These are phyloP conservation scores for Drosophila ironensis DNA, from an alignment of 1,140 invertebrate species.

Conservation along the genomic window DNA sequence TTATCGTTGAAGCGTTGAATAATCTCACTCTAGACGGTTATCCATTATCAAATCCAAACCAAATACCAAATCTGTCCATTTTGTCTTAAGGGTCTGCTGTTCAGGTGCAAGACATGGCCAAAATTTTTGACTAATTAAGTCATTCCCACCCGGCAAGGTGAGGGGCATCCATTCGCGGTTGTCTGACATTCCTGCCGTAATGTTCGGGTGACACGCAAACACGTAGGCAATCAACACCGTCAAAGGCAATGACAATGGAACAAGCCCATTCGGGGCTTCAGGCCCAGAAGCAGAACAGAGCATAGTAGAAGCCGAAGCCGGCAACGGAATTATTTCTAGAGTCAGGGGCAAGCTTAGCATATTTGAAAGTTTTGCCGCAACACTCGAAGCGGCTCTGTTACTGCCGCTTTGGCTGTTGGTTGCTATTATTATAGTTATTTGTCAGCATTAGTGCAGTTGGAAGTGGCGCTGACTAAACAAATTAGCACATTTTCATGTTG, in stretches of 20 bases:
- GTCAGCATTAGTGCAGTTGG: slow-evolving; percentile 48
- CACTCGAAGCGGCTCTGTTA: slow-evolving; percentile 21
- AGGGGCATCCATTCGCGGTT: slow-evolving; percentile 10
- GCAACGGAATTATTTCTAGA: slow-evolving; percentile 16
- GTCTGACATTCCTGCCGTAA: slow-evolving; percentile 40
- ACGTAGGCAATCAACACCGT: slow-evolving; percentile 70
- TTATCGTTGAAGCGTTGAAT: too few species aligned
- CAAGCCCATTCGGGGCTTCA: background rate
- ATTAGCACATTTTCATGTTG: slow-evolving; percentile 55
- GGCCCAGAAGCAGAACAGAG: background rate
- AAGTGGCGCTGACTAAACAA: slow-evolving; percentile 49
- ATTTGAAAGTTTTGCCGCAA: slow-evolving; percentile 70
- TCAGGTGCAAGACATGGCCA: slow-evolving; percentile 39
- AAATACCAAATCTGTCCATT: too few species aligned
- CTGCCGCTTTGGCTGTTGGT: too few species aligned
- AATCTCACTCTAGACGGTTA: too few species aligned
- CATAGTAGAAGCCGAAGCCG: background rate
- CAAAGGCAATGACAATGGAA: slow-evolving; percentile 36
- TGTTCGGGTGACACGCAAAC: slow-evolving; percentile 65
- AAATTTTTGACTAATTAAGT: slow-evolving; percentile 74
- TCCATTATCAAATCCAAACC: too few species aligned
- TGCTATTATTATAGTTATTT: slow-evolving; percentile 56
- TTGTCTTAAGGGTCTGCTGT: background rate
- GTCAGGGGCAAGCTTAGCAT: slow-evolving; percentile 41
- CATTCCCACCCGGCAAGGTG: slow-evolving; percentile 16